Percentiles rank a stretch among this genome's conserved stretches.
Evolutionary conservation across 2,797 vertebrate species (phyloP).

Genomic region (Malacoraja senta): DNA sequence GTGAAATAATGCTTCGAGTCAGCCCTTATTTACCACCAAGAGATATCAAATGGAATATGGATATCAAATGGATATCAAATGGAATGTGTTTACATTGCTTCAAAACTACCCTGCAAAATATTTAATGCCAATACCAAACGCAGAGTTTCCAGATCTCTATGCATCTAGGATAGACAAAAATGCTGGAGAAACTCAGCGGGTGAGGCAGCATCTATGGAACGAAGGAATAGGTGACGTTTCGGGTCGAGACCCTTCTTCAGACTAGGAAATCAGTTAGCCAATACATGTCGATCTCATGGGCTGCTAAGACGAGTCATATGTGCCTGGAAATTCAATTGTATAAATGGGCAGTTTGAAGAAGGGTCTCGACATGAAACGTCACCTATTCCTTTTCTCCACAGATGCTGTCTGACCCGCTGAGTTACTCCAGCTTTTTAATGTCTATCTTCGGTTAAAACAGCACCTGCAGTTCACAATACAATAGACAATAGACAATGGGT

Average conservation of each 20-base stretch:
- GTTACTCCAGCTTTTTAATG: no score
- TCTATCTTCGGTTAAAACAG: no score
- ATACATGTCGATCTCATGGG: neutral
- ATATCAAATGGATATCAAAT: neutral
- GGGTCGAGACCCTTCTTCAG: no score
- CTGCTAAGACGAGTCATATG: neutral
- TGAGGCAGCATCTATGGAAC: no score
- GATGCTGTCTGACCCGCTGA: no score
- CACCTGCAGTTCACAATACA: no score
- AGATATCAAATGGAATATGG: neutral
- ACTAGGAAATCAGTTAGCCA: neutral
- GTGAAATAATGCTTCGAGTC: neutral
- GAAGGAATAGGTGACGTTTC: neutral
- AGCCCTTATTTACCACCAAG: neutral
- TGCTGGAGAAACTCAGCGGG: no score
- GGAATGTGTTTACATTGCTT: neutral
- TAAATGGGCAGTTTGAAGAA: no score
- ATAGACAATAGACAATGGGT: no score
- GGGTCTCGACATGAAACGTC: no score
- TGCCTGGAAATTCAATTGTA: neutral
- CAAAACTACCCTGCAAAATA: neutral
- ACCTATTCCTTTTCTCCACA: no score
- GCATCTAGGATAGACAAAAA: neutral
- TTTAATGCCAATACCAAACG: neutral
- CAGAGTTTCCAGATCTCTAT: neutral